Evolutionary conservation across 2,797 vertebrate species (phyloP).

Genomic region (Lacerta bilineata): DNA sequence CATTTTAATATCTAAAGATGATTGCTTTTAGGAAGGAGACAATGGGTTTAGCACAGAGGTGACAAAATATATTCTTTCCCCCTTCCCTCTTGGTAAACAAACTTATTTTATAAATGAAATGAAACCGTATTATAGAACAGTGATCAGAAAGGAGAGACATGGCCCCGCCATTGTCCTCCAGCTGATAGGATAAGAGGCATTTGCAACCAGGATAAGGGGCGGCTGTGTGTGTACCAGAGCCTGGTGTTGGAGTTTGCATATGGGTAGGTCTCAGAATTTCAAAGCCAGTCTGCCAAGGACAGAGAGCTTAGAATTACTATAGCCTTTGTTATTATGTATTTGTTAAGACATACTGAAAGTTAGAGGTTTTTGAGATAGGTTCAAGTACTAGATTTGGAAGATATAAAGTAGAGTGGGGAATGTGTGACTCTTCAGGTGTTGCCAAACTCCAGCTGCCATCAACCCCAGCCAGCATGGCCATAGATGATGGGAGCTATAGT

Average conservation of each 20-base stretch:
- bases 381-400: not conserved
- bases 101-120: slow-evolving; percentile 77
- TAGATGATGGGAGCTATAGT: not conserved
- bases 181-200: slow-evolving; percentile 55
- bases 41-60: slow-evolving; percentile 74
- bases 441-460: not conserved
- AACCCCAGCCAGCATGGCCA: not conserved
- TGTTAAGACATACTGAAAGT: not conserved
- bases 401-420: not conserved
- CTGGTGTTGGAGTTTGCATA: slow-evolving; percentile 38
- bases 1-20: slow-evolving; percentile 76
- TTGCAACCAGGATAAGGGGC: slow-evolving; percentile 42
- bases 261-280: slow-evolving; percentile 29
- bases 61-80: slow-evolving; percentile 76
- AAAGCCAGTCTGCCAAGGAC: slow-evolving; percentile 30
- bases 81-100: slow-evolving; percentile 77
- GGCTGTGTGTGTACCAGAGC: slow-evolving; percentile 17
- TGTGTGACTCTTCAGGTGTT: not conserved
- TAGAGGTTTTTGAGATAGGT: not conserved
- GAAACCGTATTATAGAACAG: slow-evolving; percentile 67
- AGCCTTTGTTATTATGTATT: not conserved
- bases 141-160: slow-evolving; percentile 61
- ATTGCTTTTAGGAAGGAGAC: slow-evolving; percentile 78
- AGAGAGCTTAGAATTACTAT: not conserved
- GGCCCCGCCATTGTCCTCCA: slow-evolving; percentile 46